A percentile compares a stretch with the other conserved stretches of the same genome.
phyloP scores from a whole-genome alignment of 2,797 vertebrate species.

The Argentina silus region DNA sequence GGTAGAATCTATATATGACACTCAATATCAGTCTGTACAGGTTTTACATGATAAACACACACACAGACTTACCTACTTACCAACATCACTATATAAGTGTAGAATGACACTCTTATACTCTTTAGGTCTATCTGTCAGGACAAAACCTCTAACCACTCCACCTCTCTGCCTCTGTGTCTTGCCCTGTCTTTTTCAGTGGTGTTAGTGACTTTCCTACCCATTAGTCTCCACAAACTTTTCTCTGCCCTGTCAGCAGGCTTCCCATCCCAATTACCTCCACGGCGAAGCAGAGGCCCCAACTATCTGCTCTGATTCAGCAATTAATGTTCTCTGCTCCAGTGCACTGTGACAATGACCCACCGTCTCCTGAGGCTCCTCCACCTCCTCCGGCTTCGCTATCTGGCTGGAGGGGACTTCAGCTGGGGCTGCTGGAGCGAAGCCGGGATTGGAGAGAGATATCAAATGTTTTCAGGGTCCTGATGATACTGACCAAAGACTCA shows the following conservation, averaged over 20 bases:
- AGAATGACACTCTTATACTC: too few relatives aligned
- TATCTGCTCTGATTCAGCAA: slow-evolving; percentile 58
- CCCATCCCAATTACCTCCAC: slow-evolving; percentile 57
- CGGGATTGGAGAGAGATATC: slow-evolving; percentile 19
- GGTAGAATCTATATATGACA: neutral
- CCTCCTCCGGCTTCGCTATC: slow-evolving; percentile 12
- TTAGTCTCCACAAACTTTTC: slow-evolving; percentile 53
- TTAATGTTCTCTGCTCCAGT: slow-evolving; percentile 51
- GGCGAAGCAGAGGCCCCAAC: slow-evolving; percentile 48
- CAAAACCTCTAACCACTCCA: neutral
- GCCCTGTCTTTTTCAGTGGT: slow-evolving; percentile 16
- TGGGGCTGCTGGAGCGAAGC: slow-evolving; percentile 23
- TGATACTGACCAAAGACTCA: slow-evolving; percentile 21
- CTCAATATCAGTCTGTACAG: neutral
- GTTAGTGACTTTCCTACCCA: slow-evolving; percentile 42
- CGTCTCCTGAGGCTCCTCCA: slow-evolving; percentile 22
- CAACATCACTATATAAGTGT: too few relatives aligned
- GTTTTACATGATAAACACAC: neutral
- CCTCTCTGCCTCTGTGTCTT: neutral
- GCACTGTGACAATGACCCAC: slow-evolving; percentile 52
- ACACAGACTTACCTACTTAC: neutral
- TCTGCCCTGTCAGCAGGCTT: slow-evolving; percentile 61
- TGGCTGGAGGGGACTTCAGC: slow-evolving; percentile 20
- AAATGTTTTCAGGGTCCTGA: slow-evolving; percentile 25
- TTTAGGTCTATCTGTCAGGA: neutral